Base-by-base conservation (phyloP, 2,888 invertebrate genomes). In the Syrista parreyssii region DNA sequence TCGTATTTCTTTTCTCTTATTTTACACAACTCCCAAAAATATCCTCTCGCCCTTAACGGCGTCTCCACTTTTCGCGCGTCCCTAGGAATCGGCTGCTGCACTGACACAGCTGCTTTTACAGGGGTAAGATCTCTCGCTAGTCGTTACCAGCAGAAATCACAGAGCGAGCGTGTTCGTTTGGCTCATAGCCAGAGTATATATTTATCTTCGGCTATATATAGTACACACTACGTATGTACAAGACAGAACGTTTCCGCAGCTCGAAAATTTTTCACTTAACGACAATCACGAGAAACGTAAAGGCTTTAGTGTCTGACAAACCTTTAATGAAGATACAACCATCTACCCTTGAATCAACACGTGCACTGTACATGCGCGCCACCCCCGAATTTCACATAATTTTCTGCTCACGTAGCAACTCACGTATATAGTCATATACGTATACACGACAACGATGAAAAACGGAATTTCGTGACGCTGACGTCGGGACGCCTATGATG, bases 151-250 rank as follows among this genome's bases (percentile, higher is more conserved):
- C 79, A 75, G 73, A 74, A 78, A 73, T 71, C 76, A 81, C 79
- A 78, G 81, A 81, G 82, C 80, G 82, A 84, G 84, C 85, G 83
- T 85, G 83, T 82, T 84, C 84, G 83, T 83, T 88, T 91, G 91
- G 89, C 84, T 80, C 36, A 72, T 77, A 78, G 91, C 91, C 91
- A 91, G 86, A 81, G 84, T 89, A 86, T 91, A 90, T 90, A 90
- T 91, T 90, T 89, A 88, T 90, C 88, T 86, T 85, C 86, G 87
- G 88, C 89, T 89, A 90, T 90, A 90, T 89, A 90, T 91, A 91
- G 88, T 55, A 23, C 55, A 55, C 55, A 23, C 55, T 15, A 55
- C 55, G 55, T 55, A 55, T 55, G 55, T 55, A 55, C 55, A 55
- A 55, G 23, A 23, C 55, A 55, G 55, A 55, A 23, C 55, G 55